Evolutionary conservation across 2,113 vertebrate species (phyloP).

Genomic region (Zootoca vivipara): DNA sequence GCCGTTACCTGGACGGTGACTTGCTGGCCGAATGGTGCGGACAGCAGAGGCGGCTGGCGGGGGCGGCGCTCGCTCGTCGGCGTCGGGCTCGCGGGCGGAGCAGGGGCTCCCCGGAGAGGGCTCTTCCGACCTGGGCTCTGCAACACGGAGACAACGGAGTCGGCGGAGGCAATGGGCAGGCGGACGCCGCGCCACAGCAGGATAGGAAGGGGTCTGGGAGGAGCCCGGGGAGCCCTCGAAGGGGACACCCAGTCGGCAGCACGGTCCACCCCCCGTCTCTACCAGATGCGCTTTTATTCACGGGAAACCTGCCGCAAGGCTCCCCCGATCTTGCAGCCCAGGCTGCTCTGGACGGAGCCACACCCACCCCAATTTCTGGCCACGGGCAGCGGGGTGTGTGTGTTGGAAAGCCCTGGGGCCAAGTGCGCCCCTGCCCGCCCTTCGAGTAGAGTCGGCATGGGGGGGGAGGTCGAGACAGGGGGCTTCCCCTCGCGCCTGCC

Average conservation of each 20-base stretch:
- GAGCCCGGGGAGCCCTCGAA: too few species aligned
- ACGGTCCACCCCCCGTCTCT: too few species aligned
- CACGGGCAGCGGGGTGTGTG: neutral
- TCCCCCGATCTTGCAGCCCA: neutral
- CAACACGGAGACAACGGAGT: slow-evolving; percentile 8
- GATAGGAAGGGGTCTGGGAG: too few species aligned
- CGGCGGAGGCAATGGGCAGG: neutral
- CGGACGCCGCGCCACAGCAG: too few species aligned
- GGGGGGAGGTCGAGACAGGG: neutral
- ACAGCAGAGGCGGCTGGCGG: slow-evolving; percentile 74
- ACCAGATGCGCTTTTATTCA: neutral
- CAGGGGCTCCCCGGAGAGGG: slow-evolving; percentile 79
- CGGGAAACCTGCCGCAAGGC: neutral
- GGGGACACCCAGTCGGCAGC: too few species aligned
- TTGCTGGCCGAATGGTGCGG: slow-evolving; percentile 96
- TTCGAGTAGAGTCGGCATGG: too few species aligned
- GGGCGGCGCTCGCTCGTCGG: slow-evolving; percentile 57
- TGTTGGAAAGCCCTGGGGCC: neutral
- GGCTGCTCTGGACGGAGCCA: neutral
- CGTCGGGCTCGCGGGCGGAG: slow-evolving; percentile 75
- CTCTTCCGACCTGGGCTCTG: slow-evolving; percentile 92
- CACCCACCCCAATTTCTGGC: neutral
- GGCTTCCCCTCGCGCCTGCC: neutral
- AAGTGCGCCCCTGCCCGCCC: too few species aligned
- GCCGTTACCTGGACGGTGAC: slow-evolving; percentile 88